Evolutionary conservation across 2,797 vertebrate genomes (phyloP).

Genomic region (Pangasius sanitwongsei): DNA sequence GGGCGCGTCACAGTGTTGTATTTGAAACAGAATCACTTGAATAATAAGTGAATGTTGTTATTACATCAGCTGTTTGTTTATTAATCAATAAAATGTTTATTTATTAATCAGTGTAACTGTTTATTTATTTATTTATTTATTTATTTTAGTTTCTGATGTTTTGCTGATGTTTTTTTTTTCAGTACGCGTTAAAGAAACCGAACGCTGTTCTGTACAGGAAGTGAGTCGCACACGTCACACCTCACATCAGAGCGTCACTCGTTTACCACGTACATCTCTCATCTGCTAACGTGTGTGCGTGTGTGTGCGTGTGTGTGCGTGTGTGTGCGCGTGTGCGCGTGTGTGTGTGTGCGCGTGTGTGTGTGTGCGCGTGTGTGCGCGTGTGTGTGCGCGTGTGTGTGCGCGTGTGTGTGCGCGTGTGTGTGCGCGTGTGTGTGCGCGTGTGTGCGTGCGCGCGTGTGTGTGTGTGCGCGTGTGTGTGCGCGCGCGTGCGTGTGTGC

Average conservation of each 20-base stretch:
- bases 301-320: background rate
- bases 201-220: slow-evolving; percentile 90
- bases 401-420: background rate
- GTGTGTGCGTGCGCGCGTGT: background rate
- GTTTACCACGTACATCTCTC: background rate
- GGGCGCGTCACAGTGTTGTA: no score
- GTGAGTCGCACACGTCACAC: slow-evolving; percentile 73
- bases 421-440: background rate
- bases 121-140: background rate
- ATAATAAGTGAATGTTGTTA: no score
- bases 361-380: background rate
- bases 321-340: background rate
- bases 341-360: background rate
- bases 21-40: no score
- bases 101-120: background rate
- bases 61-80: background rate
- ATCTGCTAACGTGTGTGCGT: background rate
- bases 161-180: slow-evolving; percentile 43
- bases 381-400: background rate
- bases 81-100: background rate
- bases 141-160: background rate
- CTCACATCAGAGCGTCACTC: no score
- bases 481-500: background rate
- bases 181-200: slow-evolving; percentile 95
- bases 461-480: background rate